Conservation (phyloP, 2,113 vertebrate species). For the Ctenomys sociabilis region DNA sequence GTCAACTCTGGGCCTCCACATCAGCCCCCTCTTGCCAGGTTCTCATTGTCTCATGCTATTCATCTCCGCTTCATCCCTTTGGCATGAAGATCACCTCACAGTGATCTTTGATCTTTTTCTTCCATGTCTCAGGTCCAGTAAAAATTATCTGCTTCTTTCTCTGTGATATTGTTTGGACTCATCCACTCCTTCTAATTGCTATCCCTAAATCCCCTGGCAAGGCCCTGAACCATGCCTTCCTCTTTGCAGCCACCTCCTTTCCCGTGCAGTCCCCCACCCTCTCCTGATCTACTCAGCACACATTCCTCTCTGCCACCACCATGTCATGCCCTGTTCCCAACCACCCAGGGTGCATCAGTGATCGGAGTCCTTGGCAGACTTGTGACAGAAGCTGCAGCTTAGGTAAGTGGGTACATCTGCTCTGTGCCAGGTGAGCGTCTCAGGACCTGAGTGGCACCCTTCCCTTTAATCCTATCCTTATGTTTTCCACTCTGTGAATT, state of each 20-base stretch:
- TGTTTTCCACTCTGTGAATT: neutral
- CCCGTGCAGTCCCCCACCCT: neutral
- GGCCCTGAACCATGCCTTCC: neutral
- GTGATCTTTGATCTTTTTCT: neutral
- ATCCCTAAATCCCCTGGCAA: neutral
- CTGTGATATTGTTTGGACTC: neutral
- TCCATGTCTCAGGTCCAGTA: neutral
- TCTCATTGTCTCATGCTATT: neutral
- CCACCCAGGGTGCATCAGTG: slow-evolving; percentile 30
- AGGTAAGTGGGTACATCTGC: neutral
- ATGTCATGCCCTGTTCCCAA: neutral
- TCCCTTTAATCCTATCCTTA: neutral
- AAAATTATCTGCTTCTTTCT: neutral
- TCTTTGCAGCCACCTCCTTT: neutral
- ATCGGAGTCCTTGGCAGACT: neutral
- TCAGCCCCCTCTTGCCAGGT: neutral
- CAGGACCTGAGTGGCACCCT: neutral
- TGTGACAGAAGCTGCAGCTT: neutral
- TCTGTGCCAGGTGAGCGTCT: neutral
- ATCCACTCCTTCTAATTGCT: neutral
- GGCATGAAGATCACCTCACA: neutral
- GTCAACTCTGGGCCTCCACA: rapidly evolving
- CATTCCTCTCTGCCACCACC: slow-evolving; percentile 3
- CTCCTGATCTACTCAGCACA: neutral
- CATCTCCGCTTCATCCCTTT: neutral